These are phyloP conservation scores for Mongoloraphidia duomilia DNA, from an alignment of 2,888 invertebrate species.

Conservation along the genomic window DNA sequence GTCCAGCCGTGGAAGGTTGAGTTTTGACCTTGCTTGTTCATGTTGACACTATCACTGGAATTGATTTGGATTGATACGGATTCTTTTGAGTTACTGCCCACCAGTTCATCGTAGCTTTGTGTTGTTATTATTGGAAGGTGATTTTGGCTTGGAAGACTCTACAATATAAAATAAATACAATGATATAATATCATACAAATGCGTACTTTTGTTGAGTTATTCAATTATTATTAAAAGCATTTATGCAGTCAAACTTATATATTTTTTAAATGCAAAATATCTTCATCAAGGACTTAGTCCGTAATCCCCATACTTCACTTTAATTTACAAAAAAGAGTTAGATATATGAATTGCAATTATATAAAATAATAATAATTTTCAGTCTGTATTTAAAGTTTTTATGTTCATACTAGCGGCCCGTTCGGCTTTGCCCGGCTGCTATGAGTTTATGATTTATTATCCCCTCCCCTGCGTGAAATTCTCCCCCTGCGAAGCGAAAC, in stretches of 20 bases:
- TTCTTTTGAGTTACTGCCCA: conserved; percentile 16
- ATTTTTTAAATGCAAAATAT: background rate
- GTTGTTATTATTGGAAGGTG: conserved; percentile 56
- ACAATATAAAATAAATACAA: conserved; percentile 19
- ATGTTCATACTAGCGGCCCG: no score
- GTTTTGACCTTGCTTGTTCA: conserved; percentile 22
- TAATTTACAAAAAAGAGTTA: no score
- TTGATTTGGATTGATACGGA: conserved; percentile 12
- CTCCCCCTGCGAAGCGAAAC: no score
- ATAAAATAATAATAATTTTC: no score
- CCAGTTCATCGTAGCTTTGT: conserved; percentile 48
- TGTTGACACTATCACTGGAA: conserved; percentile 21
- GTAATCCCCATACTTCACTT: no score
- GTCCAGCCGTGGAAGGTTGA: conserved; percentile 44
- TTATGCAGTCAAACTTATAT: background rate
- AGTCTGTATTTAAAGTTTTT: no score
- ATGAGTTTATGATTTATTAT: no score
- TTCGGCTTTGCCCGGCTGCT: no score
- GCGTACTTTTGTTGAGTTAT: background rate
- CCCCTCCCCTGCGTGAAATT: no score
- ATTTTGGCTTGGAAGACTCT: conserved; percentile 47
- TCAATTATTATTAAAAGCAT: background rate
- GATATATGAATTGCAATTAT: no score
- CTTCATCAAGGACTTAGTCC: no score
- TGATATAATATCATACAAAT: background rate